Conservation (phyloP, 2,797 vertebrate genomes). For the Onychomys leucogaster region DNA sequence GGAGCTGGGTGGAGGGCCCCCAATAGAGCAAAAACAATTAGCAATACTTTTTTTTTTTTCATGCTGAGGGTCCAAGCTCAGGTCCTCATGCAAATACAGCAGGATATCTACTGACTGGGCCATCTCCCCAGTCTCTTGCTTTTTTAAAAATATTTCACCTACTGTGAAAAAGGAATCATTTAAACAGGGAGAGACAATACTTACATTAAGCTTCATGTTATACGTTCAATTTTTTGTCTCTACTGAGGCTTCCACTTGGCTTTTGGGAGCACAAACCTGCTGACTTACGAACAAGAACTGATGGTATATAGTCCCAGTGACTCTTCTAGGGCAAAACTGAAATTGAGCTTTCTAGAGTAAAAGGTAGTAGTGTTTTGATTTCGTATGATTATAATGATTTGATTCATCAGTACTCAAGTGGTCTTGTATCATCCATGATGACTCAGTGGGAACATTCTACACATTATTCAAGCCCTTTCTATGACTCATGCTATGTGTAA, state of each 20-base stretch:
- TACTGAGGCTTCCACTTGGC: background rate
- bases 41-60: background rate
- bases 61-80: background rate
- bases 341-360: constrained; percentile 48
- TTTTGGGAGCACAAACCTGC: constrained; percentile 1
- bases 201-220: background rate
- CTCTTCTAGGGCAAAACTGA: constrained; percentile 51
- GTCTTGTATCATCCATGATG: constrained; percentile 73
- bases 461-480: constrained; percentile 64
- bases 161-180: background rate
- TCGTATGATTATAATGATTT: constrained; percentile 70
- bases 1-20: no score
- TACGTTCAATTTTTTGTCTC: background rate
- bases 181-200: background rate
- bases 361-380: constrained; percentile 72
- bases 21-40: no score
- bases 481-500: constrained; percentile 73
- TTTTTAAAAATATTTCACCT: background rate
- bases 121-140: background rate
- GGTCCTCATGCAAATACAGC: background rate
- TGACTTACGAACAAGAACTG: constrained; percentile 36
- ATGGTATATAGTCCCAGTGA: background rate
- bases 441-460: constrained; percentile 69
- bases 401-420: constrained; percentile 63
- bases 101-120: background rate